A percentile compares a stretch with the other conserved stretches of the same genome.
Conservation (phyloP, 2,797 vertebrate genomes). For the Dendrocincla fuliginosa region DNA sequence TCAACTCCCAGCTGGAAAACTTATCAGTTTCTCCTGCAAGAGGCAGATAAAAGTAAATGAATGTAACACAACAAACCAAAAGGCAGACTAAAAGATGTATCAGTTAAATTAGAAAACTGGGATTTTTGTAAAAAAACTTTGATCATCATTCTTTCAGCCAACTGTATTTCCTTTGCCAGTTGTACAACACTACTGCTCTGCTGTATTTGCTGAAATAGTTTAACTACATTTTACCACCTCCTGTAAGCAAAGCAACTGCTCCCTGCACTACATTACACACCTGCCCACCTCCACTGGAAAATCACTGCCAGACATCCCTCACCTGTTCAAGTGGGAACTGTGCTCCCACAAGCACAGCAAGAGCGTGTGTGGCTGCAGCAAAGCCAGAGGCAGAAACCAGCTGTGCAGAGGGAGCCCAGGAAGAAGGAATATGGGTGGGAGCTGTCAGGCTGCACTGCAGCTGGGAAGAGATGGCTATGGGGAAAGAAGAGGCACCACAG, state of each 20-base stretch:
- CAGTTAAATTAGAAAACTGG: neutral
- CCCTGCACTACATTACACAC: neutral
- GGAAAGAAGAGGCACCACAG: neutral
- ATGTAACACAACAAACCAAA: neutral
- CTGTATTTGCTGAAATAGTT: neutral
- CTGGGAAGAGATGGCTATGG: neutral
- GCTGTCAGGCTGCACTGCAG: neutral
- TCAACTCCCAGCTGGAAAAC: neutral
- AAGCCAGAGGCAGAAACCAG: neutral
- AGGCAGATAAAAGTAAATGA: neutral
- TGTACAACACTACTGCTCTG: neutral
- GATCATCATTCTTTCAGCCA: neutral
- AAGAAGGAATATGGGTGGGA: neutral
- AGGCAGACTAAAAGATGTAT: neutral
- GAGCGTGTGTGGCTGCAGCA: accelerated
- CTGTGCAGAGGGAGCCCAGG: accelerated
- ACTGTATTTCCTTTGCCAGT: neutral
- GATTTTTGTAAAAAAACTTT: neutral
- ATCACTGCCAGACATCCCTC: neutral
- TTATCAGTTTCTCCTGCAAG: neutral
- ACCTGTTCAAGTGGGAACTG: neutral
- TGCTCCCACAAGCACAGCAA: neutral
- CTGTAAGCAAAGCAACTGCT: neutral
- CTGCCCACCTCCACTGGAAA: neutral
- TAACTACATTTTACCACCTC: neutral